Base-by-base conservation (phyloP, 2,113 vertebrate genomes). In the Rhynchomys soricoides region DNA sequence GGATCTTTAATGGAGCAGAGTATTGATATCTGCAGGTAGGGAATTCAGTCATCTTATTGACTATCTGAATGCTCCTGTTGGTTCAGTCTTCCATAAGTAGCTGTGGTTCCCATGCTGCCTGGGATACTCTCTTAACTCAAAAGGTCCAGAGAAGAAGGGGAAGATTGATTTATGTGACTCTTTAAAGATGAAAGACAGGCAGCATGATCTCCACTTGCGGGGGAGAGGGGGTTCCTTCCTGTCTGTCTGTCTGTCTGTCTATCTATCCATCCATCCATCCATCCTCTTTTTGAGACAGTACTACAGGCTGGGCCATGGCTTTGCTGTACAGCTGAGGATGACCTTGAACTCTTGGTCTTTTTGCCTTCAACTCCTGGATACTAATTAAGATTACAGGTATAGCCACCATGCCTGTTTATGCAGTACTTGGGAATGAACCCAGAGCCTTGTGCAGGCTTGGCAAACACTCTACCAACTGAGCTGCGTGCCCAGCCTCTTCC, bases 101-200 rank as follows among this genome's bases (percentile, higher is more conserved):
- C 5, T 21, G 1, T 0, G 7, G 24, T 29, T 6, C 34, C 79
- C 1, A 1, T 15, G 26, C 21, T n/a, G 6, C 24, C 2, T 50
- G 26, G 16, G 19, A 22, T 31, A 1, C 1, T 22, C 62, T 26
- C 15, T 75, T 0, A 29, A 40, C 66, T 24, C 5, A 8, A n/a
- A 55, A 74, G n/a, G 37, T 50, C 40, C 43, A 8, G 59, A 83
- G 62, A 31, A 3, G 43, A 59, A 0, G 12, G 40, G 45, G 37
- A 40, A 16, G 4, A 64, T 5, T 31, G 82, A 64, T 17, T 83
- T 24, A 83, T 62, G 26, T 85, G 57, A 29, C 57, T 85, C 40
- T 85, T 64, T 45, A 43, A 31, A 85, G 82, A 45, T 64, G 82
- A 85, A 21, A 64, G 57, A 45, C 8, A 64, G 59, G 82, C 17